Conservation (phyloP, 2,888 invertebrate species). For the Catonia carolina region DNA sequence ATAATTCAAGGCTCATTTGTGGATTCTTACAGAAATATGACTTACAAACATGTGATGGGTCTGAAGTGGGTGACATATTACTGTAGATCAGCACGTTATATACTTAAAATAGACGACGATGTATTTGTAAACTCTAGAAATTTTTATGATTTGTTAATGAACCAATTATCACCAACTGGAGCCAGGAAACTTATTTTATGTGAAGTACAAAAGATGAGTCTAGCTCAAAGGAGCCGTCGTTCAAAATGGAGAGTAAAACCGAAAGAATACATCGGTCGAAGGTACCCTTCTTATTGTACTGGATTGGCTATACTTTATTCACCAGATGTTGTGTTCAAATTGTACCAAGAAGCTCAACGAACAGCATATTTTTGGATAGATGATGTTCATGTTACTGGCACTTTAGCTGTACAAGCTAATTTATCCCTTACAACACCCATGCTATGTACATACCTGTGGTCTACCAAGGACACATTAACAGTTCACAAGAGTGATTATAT, state of each 20-base stretch:
- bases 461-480: too few species aligned
- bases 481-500: background rate
- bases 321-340: slow-evolving; percentile 51
- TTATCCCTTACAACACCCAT: too few species aligned
- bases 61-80: slow-evolving; percentile 68
- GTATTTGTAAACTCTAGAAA: slow-evolving; percentile 45
- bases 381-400: slow-evolving; percentile 71
- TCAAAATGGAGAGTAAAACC: slow-evolving; percentile 73
- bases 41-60: slow-evolving; percentile 77
- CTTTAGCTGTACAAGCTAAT: too few species aligned
- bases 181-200: slow-evolving; percentile 56
- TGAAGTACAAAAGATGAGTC: slow-evolving; percentile 47
- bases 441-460: too few species aligned
- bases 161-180: slow-evolving; percentile 54
- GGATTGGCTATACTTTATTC: slow-evolving; percentile 66
- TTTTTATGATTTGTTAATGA: slow-evolving; percentile 45
- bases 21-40: slow-evolving; percentile 74
- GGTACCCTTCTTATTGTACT: slow-evolving; percentile 69
- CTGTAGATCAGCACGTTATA: slow-evolving; percentile 56
- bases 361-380: slow-evolving; percentile 75
- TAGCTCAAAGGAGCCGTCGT: slow-evolving; percentile 49
- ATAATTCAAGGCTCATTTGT: slow-evolving; percentile 69
- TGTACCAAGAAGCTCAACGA: slow-evolving; percentile 54
- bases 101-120: slow-evolving; percentile 47
- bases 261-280: slow-evolving; percentile 54